Evolutionary conservation across 2,888 invertebrate genomes (phyloP).

Genomic region (Tipula confusa): DNA sequence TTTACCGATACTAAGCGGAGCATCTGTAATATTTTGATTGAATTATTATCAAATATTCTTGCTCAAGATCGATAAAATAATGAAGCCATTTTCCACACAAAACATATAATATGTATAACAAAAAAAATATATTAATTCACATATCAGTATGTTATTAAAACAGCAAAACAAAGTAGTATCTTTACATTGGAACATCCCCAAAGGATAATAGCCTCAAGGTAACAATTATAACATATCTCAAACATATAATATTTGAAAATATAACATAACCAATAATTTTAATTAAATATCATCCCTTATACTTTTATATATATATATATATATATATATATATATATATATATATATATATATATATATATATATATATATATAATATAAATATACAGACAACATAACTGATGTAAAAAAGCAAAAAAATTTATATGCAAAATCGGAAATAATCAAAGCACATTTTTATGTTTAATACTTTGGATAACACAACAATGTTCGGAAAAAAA

Average conservation of each 20-base stretch:
- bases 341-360: too few species aligned
- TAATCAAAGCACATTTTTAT: not conserved
- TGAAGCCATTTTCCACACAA: not conserved
- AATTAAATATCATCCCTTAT: conserved; percentile 3
- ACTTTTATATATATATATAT: not conserved
- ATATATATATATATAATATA: not conserved
- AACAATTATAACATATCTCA: not conserved
- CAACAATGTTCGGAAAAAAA: not conserved
- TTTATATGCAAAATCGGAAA: not conserved
- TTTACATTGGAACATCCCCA: not conserved
- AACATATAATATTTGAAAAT: not conserved
- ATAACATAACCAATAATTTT: not conserved
- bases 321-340: too few species aligned
- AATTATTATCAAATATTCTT: not conserved
- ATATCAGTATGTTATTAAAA: conserved; percentile 5
- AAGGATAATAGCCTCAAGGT: not conserved
- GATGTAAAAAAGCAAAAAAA: not conserved
- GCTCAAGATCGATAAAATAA: not conserved
- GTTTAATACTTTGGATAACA: not conserved
- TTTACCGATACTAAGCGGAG: not conserved
- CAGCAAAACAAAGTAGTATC: not conserved
- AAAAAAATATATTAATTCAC: not conserved
- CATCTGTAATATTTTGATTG: conserved; percentile 9
- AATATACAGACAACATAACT: not conserved
- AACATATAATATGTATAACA: not conserved